Conservation (phyloP, 1,140 invertebrate genomes). For the Brachionus paranguensis region DNA sequence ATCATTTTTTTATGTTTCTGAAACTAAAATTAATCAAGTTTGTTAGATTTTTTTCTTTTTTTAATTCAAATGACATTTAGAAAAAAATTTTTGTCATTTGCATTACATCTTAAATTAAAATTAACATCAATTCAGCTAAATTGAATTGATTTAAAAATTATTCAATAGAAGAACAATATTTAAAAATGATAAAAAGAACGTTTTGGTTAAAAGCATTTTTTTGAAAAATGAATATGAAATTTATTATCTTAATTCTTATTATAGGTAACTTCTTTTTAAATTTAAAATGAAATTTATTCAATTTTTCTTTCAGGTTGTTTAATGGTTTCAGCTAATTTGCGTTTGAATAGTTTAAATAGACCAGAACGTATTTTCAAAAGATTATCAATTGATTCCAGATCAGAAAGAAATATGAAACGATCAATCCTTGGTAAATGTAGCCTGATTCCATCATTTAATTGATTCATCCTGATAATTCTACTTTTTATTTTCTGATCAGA, state of each 20-base stretch:
- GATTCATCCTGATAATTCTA: not conserved
- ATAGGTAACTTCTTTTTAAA: not conserved
- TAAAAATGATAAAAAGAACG: not conserved
- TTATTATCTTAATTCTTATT: not conserved
- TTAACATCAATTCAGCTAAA: too few relatives aligned
- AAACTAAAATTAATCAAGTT: too few relatives aligned
- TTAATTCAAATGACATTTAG: too few relatives aligned
- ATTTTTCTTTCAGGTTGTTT: not conserved
- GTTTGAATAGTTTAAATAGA: not conserved
- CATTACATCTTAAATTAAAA: too few relatives aligned
- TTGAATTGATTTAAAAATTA: too few relatives aligned
- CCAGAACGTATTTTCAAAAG: not conserved
- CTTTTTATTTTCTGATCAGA: too few relatives aligned
- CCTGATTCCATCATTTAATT: not conserved
- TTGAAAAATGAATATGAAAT: not conserved
- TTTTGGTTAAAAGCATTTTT: too few relatives aligned
- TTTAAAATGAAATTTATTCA: not conserved
- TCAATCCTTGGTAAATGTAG: not conserved
- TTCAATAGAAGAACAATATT: not conserved
- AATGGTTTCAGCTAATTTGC: not conserved
- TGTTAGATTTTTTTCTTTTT: too few relatives aligned
- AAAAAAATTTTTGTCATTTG: too few relatives aligned
- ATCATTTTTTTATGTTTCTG: too few relatives aligned
- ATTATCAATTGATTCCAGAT: not conserved
- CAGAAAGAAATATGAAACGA: not conserved